Evolutionary conservation across 2,113 vertebrate species (phyloP).

Genomic region (Silurus meridionalis): DNA sequence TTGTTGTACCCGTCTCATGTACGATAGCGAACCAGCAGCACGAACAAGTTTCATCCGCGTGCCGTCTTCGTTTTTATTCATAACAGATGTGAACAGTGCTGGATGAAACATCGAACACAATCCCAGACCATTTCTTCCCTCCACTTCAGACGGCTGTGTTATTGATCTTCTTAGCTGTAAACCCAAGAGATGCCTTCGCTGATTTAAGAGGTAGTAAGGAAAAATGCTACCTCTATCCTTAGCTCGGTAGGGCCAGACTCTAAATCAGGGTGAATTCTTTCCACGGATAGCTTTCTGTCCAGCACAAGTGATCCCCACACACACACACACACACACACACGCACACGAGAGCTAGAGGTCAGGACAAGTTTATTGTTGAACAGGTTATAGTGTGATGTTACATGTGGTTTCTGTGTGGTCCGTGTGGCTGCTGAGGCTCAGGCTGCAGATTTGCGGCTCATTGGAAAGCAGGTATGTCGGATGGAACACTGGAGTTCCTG

Average conservation of each 20-base stretch:
- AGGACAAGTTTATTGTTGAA: not conserved
- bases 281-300: not conserved
- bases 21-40: constrained; percentile 16
- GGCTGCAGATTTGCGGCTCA: not conserved
- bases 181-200: constrained; percentile 17
- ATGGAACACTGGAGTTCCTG: not conserved
- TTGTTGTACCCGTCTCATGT: not conserved
- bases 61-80: constrained; percentile 21
- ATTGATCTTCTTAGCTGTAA: constrained; percentile 44
- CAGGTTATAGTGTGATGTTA: constrained; percentile 8
- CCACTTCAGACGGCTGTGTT: constrained; percentile 34
- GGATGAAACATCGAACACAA: constrained; percentile 30
- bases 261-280: constrained; percentile 32
- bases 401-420: constrained; percentile 12
- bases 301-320: not conserved
- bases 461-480: constrained; percentile 13
- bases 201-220: constrained; percentile 28
- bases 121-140: constrained; percentile 30
- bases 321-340: not conserved
- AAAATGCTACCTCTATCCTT: constrained; percentile 1
- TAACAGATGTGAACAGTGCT: constrained; percentile 13
- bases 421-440: not conserved
- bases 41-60: constrained; percentile 16
- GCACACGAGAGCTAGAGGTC: not conserved
- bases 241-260: not conserved